Percentiles rank a stretch among this genome's conserved stretches.
Conservation (phyloP, 2,888 invertebrate genomes). For the Phyllotreta striolata region DNA sequence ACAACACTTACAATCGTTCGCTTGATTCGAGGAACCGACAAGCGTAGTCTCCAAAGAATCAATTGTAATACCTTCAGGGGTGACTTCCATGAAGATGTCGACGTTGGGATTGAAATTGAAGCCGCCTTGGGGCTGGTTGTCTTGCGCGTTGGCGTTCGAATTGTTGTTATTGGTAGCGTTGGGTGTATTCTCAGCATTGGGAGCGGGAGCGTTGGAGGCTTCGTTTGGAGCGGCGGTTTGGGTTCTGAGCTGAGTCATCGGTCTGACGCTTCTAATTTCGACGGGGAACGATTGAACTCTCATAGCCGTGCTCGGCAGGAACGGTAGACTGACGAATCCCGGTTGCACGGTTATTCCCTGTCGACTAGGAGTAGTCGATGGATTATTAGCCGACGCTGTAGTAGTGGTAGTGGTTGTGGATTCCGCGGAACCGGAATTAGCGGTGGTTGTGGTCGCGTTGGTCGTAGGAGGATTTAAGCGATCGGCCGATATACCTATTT, state of each 20-base stretch:
- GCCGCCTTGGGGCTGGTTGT: slow-evolving; percentile 27
- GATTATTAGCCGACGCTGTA: slow-evolving; percentile 5
- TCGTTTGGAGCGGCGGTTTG: slow-evolving; percentile 41
- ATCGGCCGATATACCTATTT: slow-evolving; percentile 53
- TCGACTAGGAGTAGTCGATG: slow-evolving; percentile 25
- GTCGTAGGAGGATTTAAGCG: slow-evolving; percentile 45
- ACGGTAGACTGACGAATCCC: slow-evolving; percentile 48
- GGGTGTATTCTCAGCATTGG: slow-evolving; percentile 14
- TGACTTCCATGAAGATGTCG: slow-evolving; percentile 70
- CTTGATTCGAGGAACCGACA: slow-evolving; percentile 49
- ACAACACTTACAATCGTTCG: slow-evolving; percentile 55
- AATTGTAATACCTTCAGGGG: slow-evolving; percentile 61
- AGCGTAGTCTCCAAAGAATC: slow-evolving; percentile 56
- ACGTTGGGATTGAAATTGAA: slow-evolving; percentile 60
- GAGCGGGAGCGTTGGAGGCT: slow-evolving; percentile 31
- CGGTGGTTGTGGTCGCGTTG: slow-evolving; percentile 10
- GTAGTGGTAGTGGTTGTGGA: slow-evolving; percentile 20
- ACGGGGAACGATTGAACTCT: slow-evolving; percentile 57
- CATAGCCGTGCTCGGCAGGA: slow-evolving; percentile 51
- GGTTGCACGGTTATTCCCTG: slow-evolving; percentile 39
- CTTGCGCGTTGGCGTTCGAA: slow-evolving; percentile 26
- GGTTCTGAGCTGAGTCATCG: slow-evolving; percentile 31
- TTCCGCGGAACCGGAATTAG: slow-evolving; percentile 25
- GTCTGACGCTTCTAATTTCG: slow-evolving; percentile 51
- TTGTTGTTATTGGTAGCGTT: slow-evolving; percentile 30